These are phyloP conservation scores for Pteropus rufus DNA, from an alignment of 2,797 vertebrate genomes.

Conservation along the genomic window DNA sequence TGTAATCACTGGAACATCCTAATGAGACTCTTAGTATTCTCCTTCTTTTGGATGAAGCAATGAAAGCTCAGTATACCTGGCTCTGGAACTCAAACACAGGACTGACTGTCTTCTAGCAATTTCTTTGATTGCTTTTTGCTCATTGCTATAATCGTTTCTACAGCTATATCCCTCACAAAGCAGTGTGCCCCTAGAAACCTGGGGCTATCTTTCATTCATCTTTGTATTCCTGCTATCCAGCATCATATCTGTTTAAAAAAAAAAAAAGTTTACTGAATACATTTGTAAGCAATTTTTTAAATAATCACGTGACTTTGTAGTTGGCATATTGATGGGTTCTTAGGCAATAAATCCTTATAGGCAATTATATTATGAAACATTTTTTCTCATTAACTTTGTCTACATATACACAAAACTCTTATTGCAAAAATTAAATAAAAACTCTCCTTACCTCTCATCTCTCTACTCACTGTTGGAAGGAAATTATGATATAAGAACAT, in stretches of 20 bases:
- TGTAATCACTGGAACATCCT: background rate
- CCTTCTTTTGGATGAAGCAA: background rate
- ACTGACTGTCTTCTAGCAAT: background rate
- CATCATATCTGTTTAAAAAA: background rate
- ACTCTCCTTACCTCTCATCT: background rate
- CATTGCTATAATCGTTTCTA: background rate
- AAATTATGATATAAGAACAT: background rate
- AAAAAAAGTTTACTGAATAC: background rate
- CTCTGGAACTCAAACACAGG: background rate
- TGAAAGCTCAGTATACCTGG: background rate
- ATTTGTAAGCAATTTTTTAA: background rate
- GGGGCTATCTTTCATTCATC: background rate
- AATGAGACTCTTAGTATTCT: background rate
- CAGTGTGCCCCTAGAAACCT: background rate
- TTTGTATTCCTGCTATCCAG: background rate
- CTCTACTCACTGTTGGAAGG: background rate
- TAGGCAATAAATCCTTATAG: background rate
- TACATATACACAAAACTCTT: background rate
- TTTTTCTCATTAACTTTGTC: background rate
- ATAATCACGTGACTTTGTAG: background rate
- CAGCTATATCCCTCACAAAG: background rate
- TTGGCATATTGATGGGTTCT: background rate
- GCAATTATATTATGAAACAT: background rate
- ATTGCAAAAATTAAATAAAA: background rate
- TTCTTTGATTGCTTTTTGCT: background rate